Base-by-base conservation (phyloP, 2,888 invertebrate genomes). In the Drosophila merina region DNA sequence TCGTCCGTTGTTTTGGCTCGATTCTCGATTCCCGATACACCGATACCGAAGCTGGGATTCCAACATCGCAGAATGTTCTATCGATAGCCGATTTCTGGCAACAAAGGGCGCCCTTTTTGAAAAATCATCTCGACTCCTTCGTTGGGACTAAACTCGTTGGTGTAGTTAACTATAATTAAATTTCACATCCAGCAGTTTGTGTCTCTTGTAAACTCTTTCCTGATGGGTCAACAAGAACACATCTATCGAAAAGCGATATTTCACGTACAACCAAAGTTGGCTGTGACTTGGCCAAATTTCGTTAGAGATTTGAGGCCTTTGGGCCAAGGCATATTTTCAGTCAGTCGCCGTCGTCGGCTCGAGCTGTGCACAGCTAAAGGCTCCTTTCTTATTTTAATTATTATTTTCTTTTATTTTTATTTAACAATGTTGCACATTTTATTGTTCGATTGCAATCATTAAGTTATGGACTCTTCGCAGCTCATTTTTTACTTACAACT, bases 1-100 rank as follows among this genome's bases (percentile, higher is more conserved):
- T n/a, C 4, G n/a, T n/a, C 36, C 36, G n/a, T 12, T 36, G n/a
- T 36, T 36, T 36, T 36, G n/a, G n/a, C 36, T 36, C 36, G 36
- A 36, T 36, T 5, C 36, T 5, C 54, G 44, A 10, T 45, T 20
- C 20, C 20, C 20, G 5, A 26, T 44, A 54, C 44, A 45, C 6
- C 47, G 54, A 54, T 54, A 45, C 45, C 8, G 20, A 45, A 54
- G 54, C 54, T 54, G 45, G 54, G 54, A 36, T 36, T 36, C 36
- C 36, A 36, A n/a, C n/a, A 36, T 36, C 36, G 36, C n/a, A n/a
- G 36, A 36, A 36, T 36, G 36, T 36, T 36, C 36, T 36, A 36
- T 36, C 36, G 36, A 36, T 36, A 36, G 36, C 5, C 36, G 36
- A n/a, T 36, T 36, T 36, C 6, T 36, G 36, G n/a, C 36, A 36